Base-by-base conservation (phyloP, 2,797 vertebrate genomes). In the Tapirus indicus region DNA sequence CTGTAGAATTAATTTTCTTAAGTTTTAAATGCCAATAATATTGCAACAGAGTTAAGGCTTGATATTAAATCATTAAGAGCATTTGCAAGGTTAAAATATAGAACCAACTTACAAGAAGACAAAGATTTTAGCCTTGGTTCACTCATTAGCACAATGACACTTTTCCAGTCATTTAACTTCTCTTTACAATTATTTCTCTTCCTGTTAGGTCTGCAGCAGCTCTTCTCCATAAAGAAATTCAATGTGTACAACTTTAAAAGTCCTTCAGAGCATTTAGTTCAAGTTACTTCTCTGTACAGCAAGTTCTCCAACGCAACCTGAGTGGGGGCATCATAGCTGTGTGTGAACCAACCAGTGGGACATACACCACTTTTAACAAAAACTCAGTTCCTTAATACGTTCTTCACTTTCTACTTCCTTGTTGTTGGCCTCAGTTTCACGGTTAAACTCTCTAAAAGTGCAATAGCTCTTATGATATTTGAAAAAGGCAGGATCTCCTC, bases 21-120 rank as follows among this genome's bases (percentile, higher is more conserved):
- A 84, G 20, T 58, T 95, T 84, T 79, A 88, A 69, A 94, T 75
- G 11, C 83, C 56, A 82, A 41, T 78, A 52, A 64, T 87, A 88
- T 92, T 92, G 47, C 29, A 91, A 49, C 58, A 38, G 7, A 7
- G 0, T 44, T 85, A 80, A n/a, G 5, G 3, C 49, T 86, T 89
- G 17, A 68, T 62, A 32, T 52, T 54, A 86, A 78, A 14, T 74
- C 8, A 68, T 32, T 54, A 58, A 44, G 27, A 95, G 56, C 1
- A 52, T 16, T 85, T 89, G 0, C 27, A 17, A 14, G 38, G 3
- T 78, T 92, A 60, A 85, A 62, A 74, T 80, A 89, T 6, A 47
- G 29, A 75, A 4, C 8, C 2, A 58, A 2, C 0, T 6, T 14
- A 35, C 1, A 41, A 38, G 1, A 69, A 78, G 25, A 83, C 12